Conservation (phyloP, 2,113 vertebrate genomes). For the Calyptomena viridis region DNA sequence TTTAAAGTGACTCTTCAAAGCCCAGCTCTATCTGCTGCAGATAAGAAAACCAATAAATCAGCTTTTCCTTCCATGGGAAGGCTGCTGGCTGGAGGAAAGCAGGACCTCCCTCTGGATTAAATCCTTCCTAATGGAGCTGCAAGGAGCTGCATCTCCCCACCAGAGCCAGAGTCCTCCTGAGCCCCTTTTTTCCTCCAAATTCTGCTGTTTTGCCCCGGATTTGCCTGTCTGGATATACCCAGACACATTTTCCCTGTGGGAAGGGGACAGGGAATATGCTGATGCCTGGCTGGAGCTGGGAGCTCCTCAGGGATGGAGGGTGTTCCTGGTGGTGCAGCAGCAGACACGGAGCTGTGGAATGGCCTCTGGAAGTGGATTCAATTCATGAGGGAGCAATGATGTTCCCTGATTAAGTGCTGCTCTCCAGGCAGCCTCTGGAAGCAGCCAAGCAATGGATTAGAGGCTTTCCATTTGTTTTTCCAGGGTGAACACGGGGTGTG, state of each 20-base stretch:
- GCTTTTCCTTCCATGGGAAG: neutral
- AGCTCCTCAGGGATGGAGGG: neutral
- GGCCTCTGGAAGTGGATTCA: neutral
- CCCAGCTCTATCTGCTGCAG: neutral
- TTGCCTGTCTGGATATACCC: neutral
- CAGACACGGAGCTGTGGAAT: rapidly evolving
- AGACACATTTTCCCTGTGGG: neutral
- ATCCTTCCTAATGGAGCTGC: neutral
- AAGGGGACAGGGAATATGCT: neutral
- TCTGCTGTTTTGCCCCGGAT: neutral
- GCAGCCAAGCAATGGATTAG: neutral
- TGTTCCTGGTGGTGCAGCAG: neutral
- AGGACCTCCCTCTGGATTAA: neutral
- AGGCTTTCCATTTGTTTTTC: neutral
- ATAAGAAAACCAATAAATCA: neutral
- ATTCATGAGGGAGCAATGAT: neutral
- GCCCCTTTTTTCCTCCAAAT: neutral
- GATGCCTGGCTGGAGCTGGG: neutral
- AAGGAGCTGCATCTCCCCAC: neutral
- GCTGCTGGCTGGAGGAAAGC: neutral
- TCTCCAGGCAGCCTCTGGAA: neutral
- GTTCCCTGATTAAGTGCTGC: neutral
- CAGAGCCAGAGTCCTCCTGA: neutral
- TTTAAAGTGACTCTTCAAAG: neutral
- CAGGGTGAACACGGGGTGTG: neutral